Percentiles rank a stretch among this genome's conserved stretches.
phyloP scores from a whole-genome alignment of 2,797 vertebrate species.

The Chiroxiphia lanceolata region DNA sequence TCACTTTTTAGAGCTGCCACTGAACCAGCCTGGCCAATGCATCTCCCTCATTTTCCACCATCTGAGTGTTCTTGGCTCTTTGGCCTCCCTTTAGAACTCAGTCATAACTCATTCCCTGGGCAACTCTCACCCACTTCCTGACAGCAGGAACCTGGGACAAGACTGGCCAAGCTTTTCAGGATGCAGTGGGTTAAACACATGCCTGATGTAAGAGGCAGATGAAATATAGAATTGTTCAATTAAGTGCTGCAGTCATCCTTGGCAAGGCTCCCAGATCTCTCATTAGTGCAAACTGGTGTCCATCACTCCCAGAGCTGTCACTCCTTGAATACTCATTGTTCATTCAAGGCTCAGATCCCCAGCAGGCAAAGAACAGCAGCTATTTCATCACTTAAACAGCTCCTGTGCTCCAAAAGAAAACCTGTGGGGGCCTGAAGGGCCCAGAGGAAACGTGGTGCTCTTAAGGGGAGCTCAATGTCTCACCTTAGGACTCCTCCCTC shows the following conservation, averaged over 20 bases:
- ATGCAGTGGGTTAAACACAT: background rate
- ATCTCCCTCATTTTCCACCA: background rate
- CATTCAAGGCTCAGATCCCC: background rate
- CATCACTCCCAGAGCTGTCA: slow-evolving; percentile 4
- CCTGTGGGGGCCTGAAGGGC: background rate
- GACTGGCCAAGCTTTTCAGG: background rate
- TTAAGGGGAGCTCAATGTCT: background rate
- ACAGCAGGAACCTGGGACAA: background rate
- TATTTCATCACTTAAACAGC: background rate
- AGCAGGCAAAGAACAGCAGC: background rate
- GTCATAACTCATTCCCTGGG: background rate
- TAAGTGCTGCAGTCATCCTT: slow-evolving; percentile 31
- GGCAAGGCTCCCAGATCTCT: slow-evolving; percentile 31
- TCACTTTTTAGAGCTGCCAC: background rate
- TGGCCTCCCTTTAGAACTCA: background rate
- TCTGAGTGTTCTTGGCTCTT: background rate
- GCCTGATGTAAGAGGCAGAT: background rate
- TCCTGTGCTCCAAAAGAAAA: background rate
- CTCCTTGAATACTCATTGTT: background rate
- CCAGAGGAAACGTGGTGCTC: background rate
- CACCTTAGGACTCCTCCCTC: background rate
- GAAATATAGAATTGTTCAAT: slow-evolving; percentile 31
- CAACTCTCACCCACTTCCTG: background rate
- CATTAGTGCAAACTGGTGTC: slow-evolving; percentile 25
- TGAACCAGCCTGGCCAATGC: background rate